Base-by-base conservation (phyloP, 1,140 invertebrate species). In the Oreohelix idahoensis region DNA sequence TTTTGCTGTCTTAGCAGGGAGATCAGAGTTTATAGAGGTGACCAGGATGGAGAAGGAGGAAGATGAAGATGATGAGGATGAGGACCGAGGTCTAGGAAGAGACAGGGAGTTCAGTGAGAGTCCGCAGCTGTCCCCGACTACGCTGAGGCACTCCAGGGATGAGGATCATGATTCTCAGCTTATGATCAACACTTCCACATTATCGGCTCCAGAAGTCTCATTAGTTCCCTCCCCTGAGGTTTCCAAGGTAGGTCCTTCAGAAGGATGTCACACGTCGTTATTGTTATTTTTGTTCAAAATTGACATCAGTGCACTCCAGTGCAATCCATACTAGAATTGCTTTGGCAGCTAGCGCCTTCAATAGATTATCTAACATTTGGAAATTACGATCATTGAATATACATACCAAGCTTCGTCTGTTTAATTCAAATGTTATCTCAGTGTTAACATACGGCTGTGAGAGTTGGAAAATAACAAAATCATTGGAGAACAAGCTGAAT, bases 171-270 rank as follows among this genome's bases (percentile, higher is more conserved):
- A 81, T 5, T 84, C 85, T 15, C 84, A 87, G 36, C 83, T 87
- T 42, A 85, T 87, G 70, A 86, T 89, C 81, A 90, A 89, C 49
- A 88, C 86, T 15, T 90, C 89, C 53, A 91, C 90, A 0, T 86
- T 89, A 23, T 91, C 90, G 15, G 90, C 89, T 51, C 90, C 90
- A 29, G 90, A 91, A 69, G 89, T 91, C 15, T 91, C 89, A 5
- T 83, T 90, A 13, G 87, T 90, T 73, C 90, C 90, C 36, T 91
- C 90, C 36, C 90, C 90, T 58, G 89, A 89, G 70, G 86, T 90
- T 70, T 86, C 85, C 58, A 91, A 90, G 88, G 90, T 90, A 84
- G 10, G 42, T 26, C n/a, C n/a, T n/a, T n/a, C n/a, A n/a, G n/a
- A n/a, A n/a, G n/a, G n/a, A n/a, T n/a, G n/a, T n/a, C n/a, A n/a